phyloP scores from a whole-genome alignment of 2,113 vertebrate species.

The Rhombomys opimus region DNA sequence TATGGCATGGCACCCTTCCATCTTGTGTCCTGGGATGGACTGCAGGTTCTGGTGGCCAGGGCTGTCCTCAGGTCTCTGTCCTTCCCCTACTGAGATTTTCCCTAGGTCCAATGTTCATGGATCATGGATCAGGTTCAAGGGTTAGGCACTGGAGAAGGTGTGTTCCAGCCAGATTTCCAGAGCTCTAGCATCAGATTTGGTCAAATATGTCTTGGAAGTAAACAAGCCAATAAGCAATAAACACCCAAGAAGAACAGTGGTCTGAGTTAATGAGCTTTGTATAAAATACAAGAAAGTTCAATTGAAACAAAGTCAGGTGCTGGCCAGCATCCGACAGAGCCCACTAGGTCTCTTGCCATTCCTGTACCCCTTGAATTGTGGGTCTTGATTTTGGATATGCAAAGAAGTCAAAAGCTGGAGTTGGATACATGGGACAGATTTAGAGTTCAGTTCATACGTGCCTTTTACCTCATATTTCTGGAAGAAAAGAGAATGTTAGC shows the following conservation, averaged over 20 bases:
- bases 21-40: neutral
- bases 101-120: neutral
- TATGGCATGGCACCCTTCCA: accelerated
- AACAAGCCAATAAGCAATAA: neutral
- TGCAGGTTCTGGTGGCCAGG: neutral
- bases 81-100: neutral
- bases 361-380: accelerated
- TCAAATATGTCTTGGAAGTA: neutral
- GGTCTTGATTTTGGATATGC: neutral
- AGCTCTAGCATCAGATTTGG: slow-evolving; percentile 53
- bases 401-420: neutral
- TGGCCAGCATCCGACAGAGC: neutral
- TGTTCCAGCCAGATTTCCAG: slow-evolving; percentile 17
- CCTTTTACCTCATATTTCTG: neutral
- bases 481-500: neutral
- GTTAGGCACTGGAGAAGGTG: neutral
- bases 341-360: neutral
- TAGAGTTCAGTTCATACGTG: neutral
- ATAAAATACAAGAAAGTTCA: neutral
- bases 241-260: neutral
- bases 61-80: neutral
- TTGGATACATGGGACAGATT: neutral
- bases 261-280: slow-evolving; percentile 22
- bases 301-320: slow-evolving; percentile 30
- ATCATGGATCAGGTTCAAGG: neutral